Percentiles rank a stretch among this genome's conserved stretches.
phyloP scores from a whole-genome alignment of 1,140 invertebrate genomes.

The Apolygus lucorum region DNA sequence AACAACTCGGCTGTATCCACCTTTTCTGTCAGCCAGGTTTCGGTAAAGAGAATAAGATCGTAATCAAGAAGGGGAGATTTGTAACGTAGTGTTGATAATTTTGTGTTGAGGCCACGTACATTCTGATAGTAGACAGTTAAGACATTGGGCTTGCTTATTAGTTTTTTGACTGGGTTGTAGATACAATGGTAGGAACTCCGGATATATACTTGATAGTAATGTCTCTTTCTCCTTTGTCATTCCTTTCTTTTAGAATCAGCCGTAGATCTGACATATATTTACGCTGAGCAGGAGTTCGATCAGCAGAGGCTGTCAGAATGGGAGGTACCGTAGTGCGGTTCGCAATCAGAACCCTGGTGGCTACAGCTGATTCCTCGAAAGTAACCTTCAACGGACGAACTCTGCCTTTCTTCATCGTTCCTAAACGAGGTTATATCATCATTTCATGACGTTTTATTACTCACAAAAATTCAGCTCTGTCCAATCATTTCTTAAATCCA shows the following conservation, averaged over 20 bases:
- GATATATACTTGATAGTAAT: neutral
- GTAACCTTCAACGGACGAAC: too few relatives aligned
- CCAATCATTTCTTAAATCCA: too few relatives aligned
- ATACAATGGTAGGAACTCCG: neutral
- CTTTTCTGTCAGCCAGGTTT: neutral
- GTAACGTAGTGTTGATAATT: neutral
- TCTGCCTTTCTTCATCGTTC: too few relatives aligned
- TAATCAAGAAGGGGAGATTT: neutral
- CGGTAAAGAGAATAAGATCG: neutral
- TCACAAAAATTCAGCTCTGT: too few relatives aligned
- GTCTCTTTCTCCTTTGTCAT: neutral
- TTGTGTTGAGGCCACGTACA: neutral
- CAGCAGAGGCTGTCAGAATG: too few relatives aligned
- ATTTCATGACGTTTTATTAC: too few relatives aligned
- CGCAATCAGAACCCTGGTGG: too few relatives aligned
- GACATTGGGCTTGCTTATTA: neutral
- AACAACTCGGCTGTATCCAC: neutral
- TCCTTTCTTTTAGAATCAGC: neutral
- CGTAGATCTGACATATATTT: neutral
- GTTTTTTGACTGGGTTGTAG: neutral
- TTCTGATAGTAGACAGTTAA: neutral
- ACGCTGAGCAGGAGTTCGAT: neutral
- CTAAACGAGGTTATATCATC: too few relatives aligned
- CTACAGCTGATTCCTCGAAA: too few relatives aligned
- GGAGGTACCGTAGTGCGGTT: too few relatives aligned